phyloP scores from a whole-genome alignment of 2,797 vertebrate genomes.

The Lagorchestes hirsutus region DNA sequence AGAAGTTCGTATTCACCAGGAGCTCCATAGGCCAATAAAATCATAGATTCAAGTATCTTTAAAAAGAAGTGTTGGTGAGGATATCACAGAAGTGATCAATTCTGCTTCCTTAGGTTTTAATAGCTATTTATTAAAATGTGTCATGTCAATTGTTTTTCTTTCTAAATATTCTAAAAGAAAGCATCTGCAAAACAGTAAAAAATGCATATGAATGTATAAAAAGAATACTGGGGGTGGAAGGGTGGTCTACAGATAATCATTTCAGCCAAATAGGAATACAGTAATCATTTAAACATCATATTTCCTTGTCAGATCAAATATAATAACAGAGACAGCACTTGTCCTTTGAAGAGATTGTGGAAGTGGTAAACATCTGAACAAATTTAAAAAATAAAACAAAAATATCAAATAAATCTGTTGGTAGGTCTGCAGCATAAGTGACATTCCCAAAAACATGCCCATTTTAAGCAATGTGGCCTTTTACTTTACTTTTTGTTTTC shows the following conservation, averaged over 20 bases:
- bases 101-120: too few relatives aligned
- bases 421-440: conserved; percentile 78
- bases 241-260: conserved; percentile 58
- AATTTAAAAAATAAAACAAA: conserved; percentile 66
- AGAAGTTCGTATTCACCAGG: too few relatives aligned
- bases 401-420: conserved; percentile 67
- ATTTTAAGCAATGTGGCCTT: conserved; percentile 75
- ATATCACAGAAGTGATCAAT: too few relatives aligned
- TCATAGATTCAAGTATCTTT: too few relatives aligned
- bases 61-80: too few relatives aligned
- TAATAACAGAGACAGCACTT: conserved; percentile 70
- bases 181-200: too few relatives aligned
- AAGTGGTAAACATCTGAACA: conserved; percentile 65
- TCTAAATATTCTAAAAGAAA: too few relatives aligned
- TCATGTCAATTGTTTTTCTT: too few relatives aligned
- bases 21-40: too few relatives aligned
- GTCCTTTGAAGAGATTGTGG: conserved; percentile 61
- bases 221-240: not conserved
- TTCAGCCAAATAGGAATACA: conserved; percentile 77
- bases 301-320: conserved; percentile 68
- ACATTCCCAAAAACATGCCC: conserved; percentile 78
- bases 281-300: conserved; percentile 78
- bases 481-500: conserved; percentile 76
- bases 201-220: not conserved
- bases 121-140: too few relatives aligned